Base-by-base conservation (phyloP, 2,797 vertebrate genomes). In the Chiroxiphia lanceolata region DNA sequence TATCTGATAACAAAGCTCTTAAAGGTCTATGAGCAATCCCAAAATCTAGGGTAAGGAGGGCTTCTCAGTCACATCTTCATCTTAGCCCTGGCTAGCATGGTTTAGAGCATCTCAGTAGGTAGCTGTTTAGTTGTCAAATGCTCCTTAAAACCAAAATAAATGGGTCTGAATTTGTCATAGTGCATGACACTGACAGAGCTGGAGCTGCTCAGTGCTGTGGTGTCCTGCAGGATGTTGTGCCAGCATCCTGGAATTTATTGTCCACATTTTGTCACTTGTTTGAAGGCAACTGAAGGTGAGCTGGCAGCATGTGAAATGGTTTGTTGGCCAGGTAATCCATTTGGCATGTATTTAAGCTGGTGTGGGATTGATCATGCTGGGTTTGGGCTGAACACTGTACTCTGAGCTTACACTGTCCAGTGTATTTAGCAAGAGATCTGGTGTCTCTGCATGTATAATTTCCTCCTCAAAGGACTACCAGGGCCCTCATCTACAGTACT, bases 51-150 rank as follows among this genome's bases (percentile, higher is more conserved):
- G 27, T 18, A 23, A 50, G 21, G 29, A 77, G 29, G 11, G 12
- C 4, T 81, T n/a, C 50, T 68, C 0, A 2, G 29, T 6, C 42
- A 48, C 27, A 44, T 15, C 25, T 20, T 56, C 0, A 1, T 27
- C 54, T 6, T 13, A 27, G 23, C 47, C 25, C 25, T 29, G 27
- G 6, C 31, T 38, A 20, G 38, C 21, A 40, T 33, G 26, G 25
- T 53, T 57, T 48, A 53, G 68, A 76, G 44, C n/a, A 86, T 18
- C 57, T 70, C 70, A 84, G 50, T 12, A 50, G 10, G 16, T 42
- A 78, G 36, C 61, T 84, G 15, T 42, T 78, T 27, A 26, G 12
- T 26, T 81, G 26, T 44, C 1, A 4, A 51, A 36, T 11, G 17
- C 33, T 56, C 56, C 53, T 44, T 23, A 48, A 42, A 69, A 45